A percentile compares a stretch with the other conserved stretches of the same genome.
Evolutionary conservation across 2,113 vertebrate genomes (phyloP).

Genomic region (Sphyrna mokarran): DNA sequence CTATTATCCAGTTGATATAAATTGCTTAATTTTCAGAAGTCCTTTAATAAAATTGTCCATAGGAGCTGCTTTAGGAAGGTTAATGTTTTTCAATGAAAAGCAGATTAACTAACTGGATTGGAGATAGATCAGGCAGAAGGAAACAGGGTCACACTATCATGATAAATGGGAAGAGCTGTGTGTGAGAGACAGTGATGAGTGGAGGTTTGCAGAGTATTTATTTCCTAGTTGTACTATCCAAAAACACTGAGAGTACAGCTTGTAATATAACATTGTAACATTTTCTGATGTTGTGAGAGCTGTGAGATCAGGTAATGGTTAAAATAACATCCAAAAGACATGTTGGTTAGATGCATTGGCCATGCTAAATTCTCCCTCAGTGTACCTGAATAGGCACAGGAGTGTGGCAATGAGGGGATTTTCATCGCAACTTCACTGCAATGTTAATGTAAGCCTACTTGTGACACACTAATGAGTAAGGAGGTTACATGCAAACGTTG

Average conservation of each 20-base stretch:
- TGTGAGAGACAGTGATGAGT: background rate
- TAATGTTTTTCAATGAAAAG: background rate
- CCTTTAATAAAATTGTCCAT: background rate
- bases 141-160: background rate
- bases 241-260: background rate
- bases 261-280: background rate
- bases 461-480: too few species aligned
- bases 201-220: background rate
- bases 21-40: background rate
- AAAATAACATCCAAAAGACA: too few species aligned
- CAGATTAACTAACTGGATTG: background rate
- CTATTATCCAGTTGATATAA: background rate
- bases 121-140: background rate
- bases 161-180: background rate
- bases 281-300: background rate
- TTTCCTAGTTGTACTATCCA: background rate
- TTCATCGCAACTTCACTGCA: too few species aligned
- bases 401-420: too few species aligned
- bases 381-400: too few species aligned
- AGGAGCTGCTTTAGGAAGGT: background rate
- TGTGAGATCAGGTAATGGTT: background rate
- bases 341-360: too few species aligned
- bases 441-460: too few species aligned
- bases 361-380: too few species aligned
- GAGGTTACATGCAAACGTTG: background rate